Percentiles rank a stretch among this genome's conserved stretches.
These are phyloP conservation scores for Leptinotarsa peninsularis DNA, from an alignment of 2,888 invertebrate species.

Conservation along the genomic window DNA sequence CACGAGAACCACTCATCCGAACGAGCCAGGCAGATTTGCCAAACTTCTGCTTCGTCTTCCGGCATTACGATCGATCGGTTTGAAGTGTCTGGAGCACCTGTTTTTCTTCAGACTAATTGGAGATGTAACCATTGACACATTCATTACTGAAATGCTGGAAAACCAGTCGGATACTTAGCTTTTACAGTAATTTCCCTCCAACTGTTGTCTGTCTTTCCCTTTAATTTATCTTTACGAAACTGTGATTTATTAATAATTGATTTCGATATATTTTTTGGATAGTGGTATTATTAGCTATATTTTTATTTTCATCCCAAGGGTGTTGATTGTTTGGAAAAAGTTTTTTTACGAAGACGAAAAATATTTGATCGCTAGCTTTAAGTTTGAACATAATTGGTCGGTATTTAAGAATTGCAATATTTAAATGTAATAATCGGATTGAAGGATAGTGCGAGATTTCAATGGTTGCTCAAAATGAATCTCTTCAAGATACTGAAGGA, in stretches of 20 bases:
- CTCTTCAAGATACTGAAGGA: too few species aligned
- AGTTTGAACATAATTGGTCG: too few species aligned
- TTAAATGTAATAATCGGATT: too few species aligned
- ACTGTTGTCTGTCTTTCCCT: constrained; percentile 34
- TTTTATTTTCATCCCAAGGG: constrained; percentile 32
- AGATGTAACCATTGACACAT: constrained; percentile 86
- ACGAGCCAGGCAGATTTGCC: constrained; percentile 95
- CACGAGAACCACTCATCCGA: constrained; percentile 86
- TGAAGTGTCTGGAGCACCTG: constrained; percentile 94
- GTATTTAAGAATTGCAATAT: too few species aligned
- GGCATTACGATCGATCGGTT: constrained; percentile 89
- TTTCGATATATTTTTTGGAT: constrained; percentile 38
- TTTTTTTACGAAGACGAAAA: constrained; percentile 6
- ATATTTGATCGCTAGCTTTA: constrained; percentile 24
- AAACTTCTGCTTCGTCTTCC: constrained; percentile 91
- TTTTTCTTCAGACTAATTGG: constrained; percentile 94
- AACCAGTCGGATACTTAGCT: constrained; percentile 59
- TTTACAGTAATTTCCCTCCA: constrained; percentile 4
- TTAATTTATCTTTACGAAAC: constrained; percentile 42
- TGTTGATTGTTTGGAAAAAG: constrained; percentile 22
- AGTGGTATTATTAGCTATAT: constrained; percentile 42
- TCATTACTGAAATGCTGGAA: constrained; percentile 86
- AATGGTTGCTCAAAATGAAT: too few species aligned
- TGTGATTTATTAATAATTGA: constrained; percentile 45
- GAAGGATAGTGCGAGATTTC: too few species aligned